Evolutionary conservation across 2,888 invertebrate genomes (phyloP).

Genomic region (Elegia similella): DNA sequence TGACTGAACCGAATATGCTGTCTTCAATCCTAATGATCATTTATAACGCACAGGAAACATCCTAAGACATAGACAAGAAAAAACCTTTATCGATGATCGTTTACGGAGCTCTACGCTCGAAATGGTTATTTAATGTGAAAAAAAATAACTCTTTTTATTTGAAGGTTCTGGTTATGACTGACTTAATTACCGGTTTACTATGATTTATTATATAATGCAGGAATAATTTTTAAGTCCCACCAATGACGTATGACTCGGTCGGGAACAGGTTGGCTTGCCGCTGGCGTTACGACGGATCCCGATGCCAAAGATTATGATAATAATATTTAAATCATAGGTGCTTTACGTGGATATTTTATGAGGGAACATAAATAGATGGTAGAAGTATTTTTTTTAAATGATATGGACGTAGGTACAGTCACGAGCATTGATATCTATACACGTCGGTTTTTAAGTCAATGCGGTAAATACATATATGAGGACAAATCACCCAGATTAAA

Average conservation of each 20-base stretch:
- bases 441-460: no score
- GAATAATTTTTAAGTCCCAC: constrained; percentile 72
- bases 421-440: no score
- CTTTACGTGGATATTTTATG: background rate
- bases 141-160: constrained; percentile 74
- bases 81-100: constrained; percentile 63
- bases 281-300: constrained; percentile 58
- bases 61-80: constrained; percentile 27
- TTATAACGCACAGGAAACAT: constrained; percentile 42
- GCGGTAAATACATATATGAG: no score
- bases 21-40: constrained; percentile 27
- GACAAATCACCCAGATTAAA: no score
- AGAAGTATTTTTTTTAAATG: no score
- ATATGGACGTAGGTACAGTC: no score
- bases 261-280: constrained; percentile 69
- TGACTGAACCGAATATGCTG: constrained; percentile 9
- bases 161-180: constrained; percentile 74
- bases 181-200: constrained; percentile 80
- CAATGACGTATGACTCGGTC: constrained; percentile 75
- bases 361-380: background rate
- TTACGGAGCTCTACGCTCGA: constrained; percentile 48
- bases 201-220: constrained; percentile 78
- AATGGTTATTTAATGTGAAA: constrained; percentile 80
- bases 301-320: constrained; percentile 24
- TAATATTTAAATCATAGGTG: background rate